These are phyloP conservation scores for Galago senegalensis DNA, from an alignment of 2,797 vertebrate species.

Conservation along the genomic window DNA sequence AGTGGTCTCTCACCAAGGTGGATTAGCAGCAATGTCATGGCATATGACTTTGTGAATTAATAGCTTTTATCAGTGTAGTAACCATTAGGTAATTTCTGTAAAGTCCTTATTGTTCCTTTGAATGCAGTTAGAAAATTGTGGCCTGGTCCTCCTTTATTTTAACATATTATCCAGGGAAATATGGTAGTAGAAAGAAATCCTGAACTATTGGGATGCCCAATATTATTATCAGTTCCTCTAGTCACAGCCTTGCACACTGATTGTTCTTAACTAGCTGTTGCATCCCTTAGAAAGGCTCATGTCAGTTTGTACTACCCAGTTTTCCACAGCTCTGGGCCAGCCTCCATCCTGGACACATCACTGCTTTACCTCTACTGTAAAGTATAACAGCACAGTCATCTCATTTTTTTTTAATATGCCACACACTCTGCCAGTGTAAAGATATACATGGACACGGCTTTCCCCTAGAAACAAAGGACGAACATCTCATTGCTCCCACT, in stretches of 20 bases:
- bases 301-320: background rate
- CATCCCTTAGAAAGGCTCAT: background rate
- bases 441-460: background rate
- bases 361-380: background rate
- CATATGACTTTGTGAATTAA: conserved; percentile 71
- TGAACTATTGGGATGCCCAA: background rate
- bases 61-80: conserved; percentile 65
- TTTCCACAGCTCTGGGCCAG: background rate
- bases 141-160: background rate
- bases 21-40: conserved; percentile 50
- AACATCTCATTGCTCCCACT: background rate
- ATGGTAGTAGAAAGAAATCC: background rate
- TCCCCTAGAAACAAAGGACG: background rate
- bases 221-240: background rate
- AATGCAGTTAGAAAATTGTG: background rate
- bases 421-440: background rate
- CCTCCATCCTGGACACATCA: background rate
- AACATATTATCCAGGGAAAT: background rate
- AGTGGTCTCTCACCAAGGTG: conserved; percentile 1
- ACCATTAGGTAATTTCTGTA: background rate
- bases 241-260: background rate
- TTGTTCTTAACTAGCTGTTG: background rate
- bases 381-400: background rate
- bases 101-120: background rate
- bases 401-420: background rate